Evolutionary conservation across 1,140 invertebrate species (phyloP), one percentile per base, ranked within the genome.

Genomic region (Drosophila leontia): DNA sequence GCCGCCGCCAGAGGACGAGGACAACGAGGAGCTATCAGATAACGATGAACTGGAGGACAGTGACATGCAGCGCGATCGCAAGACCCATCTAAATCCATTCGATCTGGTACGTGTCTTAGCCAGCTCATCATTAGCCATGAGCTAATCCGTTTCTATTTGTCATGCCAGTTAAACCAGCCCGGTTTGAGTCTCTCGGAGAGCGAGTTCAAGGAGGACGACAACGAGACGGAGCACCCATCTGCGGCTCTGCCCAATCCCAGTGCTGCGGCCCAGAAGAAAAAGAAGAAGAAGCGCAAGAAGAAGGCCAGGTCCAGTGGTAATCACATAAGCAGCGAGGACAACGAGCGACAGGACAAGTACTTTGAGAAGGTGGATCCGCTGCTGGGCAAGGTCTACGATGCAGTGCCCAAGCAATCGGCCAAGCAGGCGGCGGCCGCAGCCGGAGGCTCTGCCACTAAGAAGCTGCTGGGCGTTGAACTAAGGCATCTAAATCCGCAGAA

Each of bases 401-500:
- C 71, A 2, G 78, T 76, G 12, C 71, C 91, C 23, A 86, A 77
- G 42, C 86, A 92, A 44, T 58, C 68, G 26, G 65, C 74, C 15
- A 92, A 91, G 19, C 50, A 62, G 41, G 47, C 60, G 9, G 75
- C 35, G 11, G 47, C 39, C 9, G 13, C 19, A 19, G 19, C 59
- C 3, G 57, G 51, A 19, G 58, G 26, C 48, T 72, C 15, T 13
- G 78, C 92, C 5, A 92, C 93, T 58, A 94, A 95, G 59, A 92
- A 93, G 58, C 91, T 95, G 39, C 85, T 97, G 11, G 93, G 84
- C 34, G 93, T 97, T 4, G 95, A 97, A 53, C 93, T 95, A 58
- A 97, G 96, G 90, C 94, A 97, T 93, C 93, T 98, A 5, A 98
- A 97, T 94, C 94, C 96, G 35, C 96, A 96, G 59, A 97, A 97